Conservation (phyloP, 2,113 vertebrate species). For the Mus spicilegus region DNA sequence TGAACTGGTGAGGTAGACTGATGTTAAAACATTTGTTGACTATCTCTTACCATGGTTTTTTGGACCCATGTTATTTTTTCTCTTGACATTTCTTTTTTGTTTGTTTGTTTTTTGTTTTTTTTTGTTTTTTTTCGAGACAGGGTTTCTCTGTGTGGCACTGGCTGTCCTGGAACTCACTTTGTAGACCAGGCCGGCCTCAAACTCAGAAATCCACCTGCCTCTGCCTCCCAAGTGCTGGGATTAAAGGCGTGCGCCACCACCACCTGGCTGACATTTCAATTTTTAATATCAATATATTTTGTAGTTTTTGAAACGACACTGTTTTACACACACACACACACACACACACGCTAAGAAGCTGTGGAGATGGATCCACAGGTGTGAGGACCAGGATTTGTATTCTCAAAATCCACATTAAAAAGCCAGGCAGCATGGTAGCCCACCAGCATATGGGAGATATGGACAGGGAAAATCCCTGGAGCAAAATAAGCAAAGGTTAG, state of each 20-base stretch:
- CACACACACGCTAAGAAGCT: neutral
- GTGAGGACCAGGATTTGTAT: neutral
- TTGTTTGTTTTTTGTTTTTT: too few relatives aligned
- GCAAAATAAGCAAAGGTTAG: neutral
- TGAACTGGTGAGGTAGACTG: neutral
- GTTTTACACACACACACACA: too few relatives aligned
- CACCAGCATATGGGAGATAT: neutral
- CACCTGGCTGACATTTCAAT: neutral
- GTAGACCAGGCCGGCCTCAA: too few relatives aligned
- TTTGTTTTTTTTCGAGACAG: too few relatives aligned
- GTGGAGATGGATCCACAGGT: neutral
- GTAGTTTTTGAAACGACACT: too few relatives aligned
- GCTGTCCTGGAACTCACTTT: too few relatives aligned
- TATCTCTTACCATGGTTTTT: conserved; percentile 10
- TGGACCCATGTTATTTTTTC: neutral
- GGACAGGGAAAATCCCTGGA: neutral
- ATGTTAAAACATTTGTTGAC: neutral
- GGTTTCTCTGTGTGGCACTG: too few relatives aligned
- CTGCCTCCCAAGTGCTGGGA: too few relatives aligned
- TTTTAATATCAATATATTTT: too few relatives aligned
- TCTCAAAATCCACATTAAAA: neutral
- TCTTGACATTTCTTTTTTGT: neutral
- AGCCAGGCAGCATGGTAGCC: too few relatives aligned
- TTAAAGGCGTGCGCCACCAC: too few relatives aligned
- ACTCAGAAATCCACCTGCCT: too few relatives aligned